Conservation (phyloP, 64 coral and sea anemone species). For the Stylophora pistillata region DNA sequence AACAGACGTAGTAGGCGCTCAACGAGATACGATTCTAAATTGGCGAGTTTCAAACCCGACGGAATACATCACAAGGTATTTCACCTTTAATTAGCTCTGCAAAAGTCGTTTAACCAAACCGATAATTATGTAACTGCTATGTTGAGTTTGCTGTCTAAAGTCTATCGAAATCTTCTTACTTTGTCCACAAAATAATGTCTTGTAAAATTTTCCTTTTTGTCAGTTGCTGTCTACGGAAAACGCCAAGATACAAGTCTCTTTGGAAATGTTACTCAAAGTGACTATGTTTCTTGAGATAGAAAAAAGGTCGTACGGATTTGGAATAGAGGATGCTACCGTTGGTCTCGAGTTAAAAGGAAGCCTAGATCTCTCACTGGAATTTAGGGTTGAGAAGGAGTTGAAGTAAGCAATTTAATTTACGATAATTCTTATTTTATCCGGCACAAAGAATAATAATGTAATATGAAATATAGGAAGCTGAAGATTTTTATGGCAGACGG, state of each 20-base stretch:
- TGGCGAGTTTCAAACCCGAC: neutral
- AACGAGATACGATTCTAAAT: too few species aligned
- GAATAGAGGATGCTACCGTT: neutral
- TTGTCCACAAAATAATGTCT: neutral
- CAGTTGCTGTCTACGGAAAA: slow-evolving; percentile 6
- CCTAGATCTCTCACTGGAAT: neutral
- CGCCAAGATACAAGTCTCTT: neutral
- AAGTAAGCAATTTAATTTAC: neutral
- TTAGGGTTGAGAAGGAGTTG: neutral
- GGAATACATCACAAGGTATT: slow-evolving; percentile 1
- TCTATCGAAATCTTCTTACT: too few species aligned
- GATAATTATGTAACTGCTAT: too few species aligned
- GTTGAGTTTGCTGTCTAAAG: too few species aligned
- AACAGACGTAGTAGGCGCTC: slow-evolving; percentile 41
- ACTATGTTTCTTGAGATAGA: slow-evolving; percentile 5
- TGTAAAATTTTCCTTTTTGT: neutral
- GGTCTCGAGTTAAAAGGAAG: slow-evolving; percentile 18
- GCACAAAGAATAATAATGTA: too few species aligned
- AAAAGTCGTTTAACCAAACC: too few species aligned
- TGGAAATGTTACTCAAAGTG: neutral
- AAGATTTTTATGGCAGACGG: too few species aligned
- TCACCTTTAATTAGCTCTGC: too few species aligned
- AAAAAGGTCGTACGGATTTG: neutral
- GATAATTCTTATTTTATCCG: neutral
- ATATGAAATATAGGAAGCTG: too few species aligned